Percentiles rank a stretch among this genome's conserved stretches.
These are phyloP conservation scores for Ctenicera cuprea DNA, from an alignment of 2,888 invertebrate genomes.

Conservation along the genomic window DNA sequence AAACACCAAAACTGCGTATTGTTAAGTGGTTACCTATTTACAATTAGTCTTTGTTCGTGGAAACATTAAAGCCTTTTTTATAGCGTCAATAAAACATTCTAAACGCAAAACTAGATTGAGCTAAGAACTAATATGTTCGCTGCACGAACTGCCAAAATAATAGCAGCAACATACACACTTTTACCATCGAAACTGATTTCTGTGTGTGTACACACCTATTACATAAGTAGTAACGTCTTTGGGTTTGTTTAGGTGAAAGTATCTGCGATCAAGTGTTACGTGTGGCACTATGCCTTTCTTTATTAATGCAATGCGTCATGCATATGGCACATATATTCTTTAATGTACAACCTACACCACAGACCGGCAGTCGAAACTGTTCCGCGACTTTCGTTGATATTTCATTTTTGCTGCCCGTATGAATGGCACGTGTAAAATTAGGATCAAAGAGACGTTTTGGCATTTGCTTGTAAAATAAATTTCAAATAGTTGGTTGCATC, in stretches of 20 bases:
- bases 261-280: constrained; percentile 54
- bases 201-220: constrained; percentile 61
- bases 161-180: constrained; percentile 28
- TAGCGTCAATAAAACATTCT: constrained; percentile 9
- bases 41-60: neutral
- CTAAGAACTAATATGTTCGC: neutral
- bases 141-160: constrained; percentile 22
- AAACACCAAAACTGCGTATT: neutral
- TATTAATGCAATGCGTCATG: constrained; percentile 50
- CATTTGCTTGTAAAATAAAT: constrained; percentile 31
- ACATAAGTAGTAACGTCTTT: constrained; percentile 68
- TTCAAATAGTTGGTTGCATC: constrained; percentile 10
- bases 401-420: constrained; percentile 21
- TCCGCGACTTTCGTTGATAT: constrained; percentile 42
- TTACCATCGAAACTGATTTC: constrained; percentile 46
- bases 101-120: constrained; percentile 1
- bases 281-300: constrained; percentile 51
- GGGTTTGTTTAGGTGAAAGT: constrained; percentile 68
- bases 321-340: constrained; percentile 46
- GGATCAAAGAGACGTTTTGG: constrained; percentile 32
- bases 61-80: constrained; percentile 1
- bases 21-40: constrained; percentile 1
- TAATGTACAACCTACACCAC: constrained; percentile 37
- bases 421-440: constrained; percentile 39
- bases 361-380: constrained; percentile 36